Base-by-base conservation (phyloP, 2,888 invertebrate genomes). In the Lagria hirta region DNA sequence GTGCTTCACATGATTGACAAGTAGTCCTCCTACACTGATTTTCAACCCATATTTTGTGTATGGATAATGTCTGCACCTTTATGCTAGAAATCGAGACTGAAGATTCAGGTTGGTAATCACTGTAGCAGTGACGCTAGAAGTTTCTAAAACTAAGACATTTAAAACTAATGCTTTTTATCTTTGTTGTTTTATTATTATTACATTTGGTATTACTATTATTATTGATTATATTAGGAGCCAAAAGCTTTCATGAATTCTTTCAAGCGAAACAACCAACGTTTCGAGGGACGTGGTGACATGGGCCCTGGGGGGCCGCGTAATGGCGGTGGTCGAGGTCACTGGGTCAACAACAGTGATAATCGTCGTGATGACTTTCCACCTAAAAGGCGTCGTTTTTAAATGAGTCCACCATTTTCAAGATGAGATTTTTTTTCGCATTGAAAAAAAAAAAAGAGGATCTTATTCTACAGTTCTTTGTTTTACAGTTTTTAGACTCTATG, bases 261-360 rank as follows among this genome's bases (percentile, higher is more conserved):
- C 52, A 61, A 63, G 55, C 58, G 61, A 33, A 57, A 57, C 59
- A 58, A 55, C 52, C 57, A 51, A 44, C 49, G 54, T 51, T 57
- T 51, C 43, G 58, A 58, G 28, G 58, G 58, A 52, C 50, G 52
- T 42, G 51, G 51, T 45, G 43, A 42, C 43, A 32, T 32, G 34
- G 43, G 41, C 40, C 40, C 40, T 15, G 23, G 26, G 17, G 49
- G 49, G 30, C 45, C 52, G 24, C 54, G 55, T 45, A 43, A 49
- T 38, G 41, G 48, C 46, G 47, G 48, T 29, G 48, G 44, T 11
- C 48, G 62, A 48, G 62, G 62, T 47, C 62, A 61, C 55, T 62
- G 62, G 62, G 61, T 62, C 57, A 61, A 49, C 60, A 61, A 49
- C 60, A n/a, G n/a, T n/a, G 61, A 61, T 60, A 60, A 59, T 51